Evolutionary conservation across 2,888 invertebrate species (phyloP).

Genomic region (Strigamia transsilvanica): DNA sequence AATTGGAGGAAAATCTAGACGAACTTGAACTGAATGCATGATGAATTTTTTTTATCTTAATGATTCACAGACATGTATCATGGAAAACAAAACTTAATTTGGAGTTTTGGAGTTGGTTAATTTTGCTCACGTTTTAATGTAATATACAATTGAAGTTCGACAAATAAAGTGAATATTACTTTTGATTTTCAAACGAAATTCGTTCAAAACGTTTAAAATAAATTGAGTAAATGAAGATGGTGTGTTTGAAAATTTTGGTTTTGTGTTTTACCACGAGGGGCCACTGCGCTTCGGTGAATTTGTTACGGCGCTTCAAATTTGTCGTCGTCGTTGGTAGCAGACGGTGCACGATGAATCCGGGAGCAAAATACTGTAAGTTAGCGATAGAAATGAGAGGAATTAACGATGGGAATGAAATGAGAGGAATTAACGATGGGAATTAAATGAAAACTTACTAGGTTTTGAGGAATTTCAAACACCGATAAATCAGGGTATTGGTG

Average conservation of each 20-base stretch:
- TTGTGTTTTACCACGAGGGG: background rate
- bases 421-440: background rate
- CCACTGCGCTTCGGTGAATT: background rate
- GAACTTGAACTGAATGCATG: constrained; percentile 64
- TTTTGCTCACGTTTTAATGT: constrained; percentile 2
- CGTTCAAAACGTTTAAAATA: too few species aligned
- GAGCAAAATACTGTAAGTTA: background rate
- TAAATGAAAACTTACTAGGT: background rate
- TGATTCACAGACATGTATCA: background rate
- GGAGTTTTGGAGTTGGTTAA: background rate
- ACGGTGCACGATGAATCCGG: background rate
- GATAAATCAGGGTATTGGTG: background rate
- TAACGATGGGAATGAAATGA: background rate
- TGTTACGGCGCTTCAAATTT: too few species aligned
- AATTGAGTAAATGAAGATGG: too few species aligned
- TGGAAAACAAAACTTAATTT: background rate
- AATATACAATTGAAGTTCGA: background rate
- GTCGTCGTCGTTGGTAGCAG: background rate
- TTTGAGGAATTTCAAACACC: background rate
- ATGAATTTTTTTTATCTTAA: background rate
- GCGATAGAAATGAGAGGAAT: background rate
- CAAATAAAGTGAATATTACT: background rate
- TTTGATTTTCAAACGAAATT: background rate
- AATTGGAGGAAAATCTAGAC: constrained; percentile 81
- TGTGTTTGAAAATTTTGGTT: too few species aligned